These are phyloP conservation scores for Pituophis catenifer DNA, from an alignment of 2,113 vertebrate species.

Conservation along the genomic window DNA sequence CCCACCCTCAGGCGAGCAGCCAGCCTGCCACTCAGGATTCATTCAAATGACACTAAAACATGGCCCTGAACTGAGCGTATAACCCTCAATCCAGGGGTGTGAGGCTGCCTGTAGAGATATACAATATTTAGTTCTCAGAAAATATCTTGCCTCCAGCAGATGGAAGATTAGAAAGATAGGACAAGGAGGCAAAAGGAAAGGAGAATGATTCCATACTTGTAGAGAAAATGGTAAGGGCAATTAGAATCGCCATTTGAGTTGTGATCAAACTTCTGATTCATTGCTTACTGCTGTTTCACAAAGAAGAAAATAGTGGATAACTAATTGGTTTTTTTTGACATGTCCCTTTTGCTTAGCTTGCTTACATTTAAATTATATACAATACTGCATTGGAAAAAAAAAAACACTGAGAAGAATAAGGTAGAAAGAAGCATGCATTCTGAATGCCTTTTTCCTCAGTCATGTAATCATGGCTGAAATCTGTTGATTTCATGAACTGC, in stretches of 20 bases:
- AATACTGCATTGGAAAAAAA: neutral
- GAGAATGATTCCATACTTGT: conserved; percentile 63
- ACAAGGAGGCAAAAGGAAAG: neutral
- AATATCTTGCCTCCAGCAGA: conserved; percentile 64
- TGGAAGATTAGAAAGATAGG: conserved; percentile 51
- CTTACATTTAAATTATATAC: conserved; percentile 60
- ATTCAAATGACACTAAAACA: conserved; percentile 58
- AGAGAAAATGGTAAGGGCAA: conserved; percentile 62
- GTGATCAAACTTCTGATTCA: conserved; percentile 72
- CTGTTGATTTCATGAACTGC: neutral
- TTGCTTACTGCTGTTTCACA: conserved; percentile 66
- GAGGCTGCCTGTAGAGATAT: conserved; percentile 45
- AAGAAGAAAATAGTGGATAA: conserved; percentile 66
- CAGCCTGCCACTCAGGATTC: conserved; percentile 59
- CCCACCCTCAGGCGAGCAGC: conserved; percentile 46
- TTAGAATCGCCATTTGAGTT: conserved; percentile 67
- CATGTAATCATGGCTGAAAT: neutral
- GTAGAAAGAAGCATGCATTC: neutral
- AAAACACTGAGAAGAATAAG: neutral
- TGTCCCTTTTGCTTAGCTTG: conserved; percentile 46
- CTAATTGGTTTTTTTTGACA: conserved; percentile 62
- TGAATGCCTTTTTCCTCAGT: neutral
- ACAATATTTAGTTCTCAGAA: conserved; percentile 65
- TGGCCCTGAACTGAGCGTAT: conserved; percentile 29
- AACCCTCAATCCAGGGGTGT: conserved; percentile 57